Percentiles rank a stretch among this genome's conserved stretches.
Conservation (phyloP, 2,113 vertebrate species). For the Hippocampus zosterae region DNA sequence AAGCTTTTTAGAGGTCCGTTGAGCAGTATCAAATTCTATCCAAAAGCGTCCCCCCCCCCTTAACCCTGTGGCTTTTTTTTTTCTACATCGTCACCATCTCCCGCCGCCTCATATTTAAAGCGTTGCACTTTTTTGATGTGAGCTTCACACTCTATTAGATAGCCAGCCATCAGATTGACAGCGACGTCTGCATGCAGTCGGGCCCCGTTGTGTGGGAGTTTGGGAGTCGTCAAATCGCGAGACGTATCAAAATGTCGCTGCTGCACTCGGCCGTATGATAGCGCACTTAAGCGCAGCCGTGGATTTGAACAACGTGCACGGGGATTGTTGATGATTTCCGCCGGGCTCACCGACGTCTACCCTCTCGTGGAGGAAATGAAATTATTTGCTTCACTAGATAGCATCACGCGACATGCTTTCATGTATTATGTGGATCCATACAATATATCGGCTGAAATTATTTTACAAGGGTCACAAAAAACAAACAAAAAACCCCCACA, state of each 20-base stretch:
- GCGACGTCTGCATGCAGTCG: constrained; percentile 44
- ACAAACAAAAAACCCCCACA: neutral
- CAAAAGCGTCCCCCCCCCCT: constrained; percentile 19
- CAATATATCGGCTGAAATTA: neutral
- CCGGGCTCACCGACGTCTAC: neutral
- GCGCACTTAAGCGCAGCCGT: neutral
- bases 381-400: neutral
- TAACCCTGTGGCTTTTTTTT: constrained; percentile 36
- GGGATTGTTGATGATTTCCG: constrained; percentile 21
- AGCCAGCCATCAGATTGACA: constrained; percentile 60
- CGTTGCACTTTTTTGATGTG: constrained; percentile 57
- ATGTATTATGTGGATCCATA: neutral
- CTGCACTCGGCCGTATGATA: constrained; percentile 13
- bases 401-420: neutral
- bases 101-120: constrained; percentile 45
- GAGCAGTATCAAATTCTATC: constrained; percentile 31
- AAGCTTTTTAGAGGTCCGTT: constrained; percentile 13
- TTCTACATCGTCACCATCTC: constrained; percentile 35
- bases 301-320: neutral
- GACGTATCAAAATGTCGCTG: constrained; percentile 16
- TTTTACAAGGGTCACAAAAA: neutral
- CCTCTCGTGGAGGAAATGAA: neutral
- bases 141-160: constrained; percentile 60
- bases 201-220: constrained; percentile 31
- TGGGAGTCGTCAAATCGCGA: constrained; percentile 27